These are phyloP conservation scores for Lepidocyrtinus sp. DNA, from an alignment of 2,888 invertebrate species.

Conservation along the genomic window DNA sequence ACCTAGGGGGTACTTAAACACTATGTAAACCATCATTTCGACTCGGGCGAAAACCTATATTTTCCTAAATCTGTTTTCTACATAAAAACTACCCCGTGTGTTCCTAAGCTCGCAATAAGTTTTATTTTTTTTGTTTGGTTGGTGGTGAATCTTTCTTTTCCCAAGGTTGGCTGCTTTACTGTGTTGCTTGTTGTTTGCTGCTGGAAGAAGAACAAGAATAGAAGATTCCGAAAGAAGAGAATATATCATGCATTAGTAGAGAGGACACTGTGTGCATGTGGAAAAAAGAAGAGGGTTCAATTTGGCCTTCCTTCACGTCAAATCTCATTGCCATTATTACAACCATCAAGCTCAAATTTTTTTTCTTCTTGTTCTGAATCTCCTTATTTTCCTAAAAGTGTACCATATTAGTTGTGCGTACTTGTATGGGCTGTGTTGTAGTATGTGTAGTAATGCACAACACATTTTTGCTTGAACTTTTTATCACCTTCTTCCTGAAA, in stretches of 20 bases:
- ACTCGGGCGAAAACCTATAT: slow-evolving; percentile 33
- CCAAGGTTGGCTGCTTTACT: slow-evolving; percentile 46
- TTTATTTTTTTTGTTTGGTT: background rate
- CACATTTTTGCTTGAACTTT: background rate
- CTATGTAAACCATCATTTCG: slow-evolving; percentile 51
- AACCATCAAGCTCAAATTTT: slow-evolving; percentile 42
- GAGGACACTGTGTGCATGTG: background rate
- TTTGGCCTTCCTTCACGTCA: slow-evolving; percentile 55
- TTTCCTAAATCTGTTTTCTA: slow-evolving; percentile 35
- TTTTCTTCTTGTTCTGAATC: slow-evolving; percentile 29
- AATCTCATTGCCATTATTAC: slow-evolving; percentile 56
- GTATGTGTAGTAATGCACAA: background rate
- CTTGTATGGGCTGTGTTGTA: too few relatives aligned
- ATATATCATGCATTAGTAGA: background rate
- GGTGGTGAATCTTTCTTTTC: slow-evolving; percentile 35
- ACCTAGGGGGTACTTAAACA: slow-evolving; percentile 58
- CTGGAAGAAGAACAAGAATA: slow-evolving; percentile 30
- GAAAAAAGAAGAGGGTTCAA: slow-evolving; percentile 46
- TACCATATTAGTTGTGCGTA: background rate
- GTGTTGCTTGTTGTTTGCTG: slow-evolving; percentile 17
- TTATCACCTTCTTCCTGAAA: background rate
- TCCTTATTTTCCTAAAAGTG: background rate
- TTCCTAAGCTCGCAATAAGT: background rate
- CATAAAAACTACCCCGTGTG: slow-evolving; percentile 8
- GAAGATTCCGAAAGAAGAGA: slow-evolving; percentile 27